Base-by-base conservation (phyloP, 2,797 vertebrate species). In the Rhyacichthys aspro region DNA sequence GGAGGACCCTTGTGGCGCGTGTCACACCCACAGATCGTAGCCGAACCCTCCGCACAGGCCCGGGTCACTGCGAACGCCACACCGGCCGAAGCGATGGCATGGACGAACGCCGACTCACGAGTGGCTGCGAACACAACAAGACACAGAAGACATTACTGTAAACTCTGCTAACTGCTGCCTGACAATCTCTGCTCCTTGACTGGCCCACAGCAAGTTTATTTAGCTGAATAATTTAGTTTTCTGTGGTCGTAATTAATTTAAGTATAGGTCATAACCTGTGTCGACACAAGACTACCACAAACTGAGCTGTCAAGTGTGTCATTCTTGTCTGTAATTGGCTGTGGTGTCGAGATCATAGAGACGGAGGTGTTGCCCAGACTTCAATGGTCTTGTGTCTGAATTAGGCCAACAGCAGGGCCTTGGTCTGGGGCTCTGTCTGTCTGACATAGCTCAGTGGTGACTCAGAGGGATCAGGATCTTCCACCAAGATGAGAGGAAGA, bases 61-160 rank as follows among this genome's bases (percentile, higher is more conserved):
- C 97, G 92, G 3, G 97, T 98, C 69, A 99, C 96, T 0, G 97
- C 96, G 0, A 98, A 99, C 0, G 96, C 96, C 64, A 99, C 96
- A 0, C 97, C 97, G 0, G 97, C 97, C 0, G 96, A 97, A 32
- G 97, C 96, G 0, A 99, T 98, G 32, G 97, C 96, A 0, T 99
- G 97, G 54, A 99, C 97, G 1, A 99, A 99, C 23, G 97, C 94
- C 0, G 97, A 98, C 76, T 99, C 97, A 43, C 97, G 88, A 44
- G 97, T 99, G 44, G 97, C 97, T 99, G 83, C 23, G 72, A 76
- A 48, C 33, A 39, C 10, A 11, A 11, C 2, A 38, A 38, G 23
- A 28, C 23, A 39, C 17, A 42, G 16, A 16, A 16, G n/a, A 33
- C 15, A 47, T 3, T 17, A 8, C 23, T 28, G 4, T 28, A 28